Evolutionary conservation across 2,797 vertebrate genomes (phyloP).

Genomic region (Brotula barbata): DNA sequence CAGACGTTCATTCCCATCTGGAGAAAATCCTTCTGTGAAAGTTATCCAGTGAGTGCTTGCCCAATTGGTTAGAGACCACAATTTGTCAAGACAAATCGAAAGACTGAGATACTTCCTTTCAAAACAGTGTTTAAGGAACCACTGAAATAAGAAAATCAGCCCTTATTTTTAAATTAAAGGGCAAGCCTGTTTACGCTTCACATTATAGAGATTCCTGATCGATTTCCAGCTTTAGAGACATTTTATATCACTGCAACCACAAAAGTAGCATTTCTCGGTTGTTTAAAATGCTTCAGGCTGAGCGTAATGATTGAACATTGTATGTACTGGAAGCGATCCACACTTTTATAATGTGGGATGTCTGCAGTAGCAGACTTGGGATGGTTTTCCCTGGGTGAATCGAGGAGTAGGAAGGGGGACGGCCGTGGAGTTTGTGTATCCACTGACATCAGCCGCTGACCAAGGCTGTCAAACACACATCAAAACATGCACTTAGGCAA

Average conservation of each 20-base stretch:
- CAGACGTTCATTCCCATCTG: slow-evolving; percentile 55
- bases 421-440: slow-evolving; percentile 71
- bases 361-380: slow-evolving; percentile 73
- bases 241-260: slow-evolving; percentile 68
- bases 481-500: slow-evolving; percentile 81
- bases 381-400: slow-evolving; percentile 74
- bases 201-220: slow-evolving; percentile 70
- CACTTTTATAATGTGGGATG: slow-evolving; percentile 72
- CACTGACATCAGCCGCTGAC: slow-evolving; percentile 78
- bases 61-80: slow-evolving; percentile 65
- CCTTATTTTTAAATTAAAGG: slow-evolving; percentile 72
- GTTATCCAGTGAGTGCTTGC: slow-evolving; percentile 58
- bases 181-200: slow-evolving; percentile 52
- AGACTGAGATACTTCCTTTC: slow-evolving; percentile 74
- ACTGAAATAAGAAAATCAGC: slow-evolving; percentile 68
- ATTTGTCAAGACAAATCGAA: slow-evolving; percentile 73
- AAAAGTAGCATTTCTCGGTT: slow-evolving; percentile 71
- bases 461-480: slow-evolving; percentile 78
- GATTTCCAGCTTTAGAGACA: slow-evolving; percentile 62
- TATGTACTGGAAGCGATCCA: slow-evolving; percentile 73
- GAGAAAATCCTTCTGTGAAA: slow-evolving; percentile 47
- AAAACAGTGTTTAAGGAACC: slow-evolving; percentile 75
- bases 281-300: slow-evolving; percentile 64
- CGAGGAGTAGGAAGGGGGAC: slow-evolving; percentile 70
- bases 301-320: slow-evolving; percentile 74